Evolutionary conservation across 2,797 vertebrate species (phyloP), one percentile per base, ranked within the genome.

Genomic region (Cossypha polioptera): DNA sequence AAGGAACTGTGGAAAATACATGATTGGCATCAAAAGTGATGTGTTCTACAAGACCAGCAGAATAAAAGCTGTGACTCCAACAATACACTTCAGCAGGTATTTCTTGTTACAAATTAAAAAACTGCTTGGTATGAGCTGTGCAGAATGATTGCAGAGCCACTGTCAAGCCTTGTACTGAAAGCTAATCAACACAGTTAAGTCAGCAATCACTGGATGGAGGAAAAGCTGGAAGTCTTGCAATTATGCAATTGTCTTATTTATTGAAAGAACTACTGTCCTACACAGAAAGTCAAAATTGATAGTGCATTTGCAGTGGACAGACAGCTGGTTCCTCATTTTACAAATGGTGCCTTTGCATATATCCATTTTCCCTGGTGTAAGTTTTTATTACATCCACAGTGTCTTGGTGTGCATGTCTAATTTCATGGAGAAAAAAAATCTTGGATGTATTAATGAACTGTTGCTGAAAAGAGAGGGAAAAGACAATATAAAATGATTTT

Each of bases 151-250:
- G 77, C 57, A 72, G 48, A 85, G 42, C 73, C 80, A 51, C 90
- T 92, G 72, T 97, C 83, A 96, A 57, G 57, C 47, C 73, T 86
- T 85, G 54, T 75, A 82, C 67, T 94, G 91, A 95, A 95, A 86
- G 88, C 75, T 97, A 96, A 97, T 97, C 95, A 96, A 83, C 88
- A 90, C 58, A 72, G 78, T 65, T 93, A 84, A 87, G 74, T 88
- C 94, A 91, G 76, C 78, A 95, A 89, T 93, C 73, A 83, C 67
- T 35, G 65, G 55, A 77, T 92, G 45, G 82, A 94, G 95, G 82
- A 92, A 92, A 92, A 88, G 63, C 83, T 65, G 40, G 83, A 95
- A 94, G 90, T 80, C 91, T 86, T 93, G 92, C 40, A 92, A 91
- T 94, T 96, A 96, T 55, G 36, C 71, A 91, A 4, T 92, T 17